A percentile compares a stretch with the other conserved stretches of the same genome.
Evolutionary conservation across 2,888 invertebrate genomes (phyloP).

Genomic region (Eupeodes latifasciatus): DNA sequence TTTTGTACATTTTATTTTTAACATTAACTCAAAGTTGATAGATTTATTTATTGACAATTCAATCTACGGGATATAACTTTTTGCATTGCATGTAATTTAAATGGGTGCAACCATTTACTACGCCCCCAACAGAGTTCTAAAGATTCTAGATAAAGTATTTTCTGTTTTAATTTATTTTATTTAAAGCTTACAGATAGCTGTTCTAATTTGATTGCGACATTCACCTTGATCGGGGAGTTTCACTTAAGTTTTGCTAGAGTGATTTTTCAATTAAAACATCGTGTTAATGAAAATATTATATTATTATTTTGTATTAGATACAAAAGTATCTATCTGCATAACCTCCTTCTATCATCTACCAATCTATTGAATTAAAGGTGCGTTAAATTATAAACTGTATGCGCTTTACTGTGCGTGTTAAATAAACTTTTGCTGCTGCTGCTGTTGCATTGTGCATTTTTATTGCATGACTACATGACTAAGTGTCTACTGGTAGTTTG

Average conservation of each 20-base stretch:
- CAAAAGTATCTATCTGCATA: background rate
- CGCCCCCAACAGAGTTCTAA: conserved; percentile 3
- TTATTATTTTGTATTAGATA: background rate
- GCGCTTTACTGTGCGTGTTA: conserved; percentile 29
- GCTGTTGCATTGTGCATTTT: conserved; percentile 47
- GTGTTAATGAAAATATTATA: conserved; percentile 47
- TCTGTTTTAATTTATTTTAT: background rate
- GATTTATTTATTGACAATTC: conserved; percentile 54
- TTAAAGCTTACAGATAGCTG: background rate
- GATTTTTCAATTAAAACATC: conserved; percentile 13
- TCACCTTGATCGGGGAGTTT: conserved; percentile 66
- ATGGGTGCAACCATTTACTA: conserved; percentile 58
- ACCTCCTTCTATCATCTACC: background rate
- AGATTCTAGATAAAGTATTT: conserved; percentile 4
- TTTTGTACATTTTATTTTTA: conserved; percentile 11
- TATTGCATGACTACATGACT: conserved; percentile 71
- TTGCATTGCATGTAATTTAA: conserved; percentile 23
- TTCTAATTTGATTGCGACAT: conserved; percentile 49
- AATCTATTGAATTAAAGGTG: conserved; percentile 35
- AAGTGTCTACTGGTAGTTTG: conserved; percentile 11
- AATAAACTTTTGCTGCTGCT: background rate
- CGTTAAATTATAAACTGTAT: conserved; percentile 15
- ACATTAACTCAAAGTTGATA: conserved; percentile 8
- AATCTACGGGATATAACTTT: background rate
- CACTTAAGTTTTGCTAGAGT: conserved; percentile 12